These are phyloP conservation scores for Brachylomia viminalis DNA, from an alignment of 2,888 invertebrate genomes.

Conservation along the genomic window DNA sequence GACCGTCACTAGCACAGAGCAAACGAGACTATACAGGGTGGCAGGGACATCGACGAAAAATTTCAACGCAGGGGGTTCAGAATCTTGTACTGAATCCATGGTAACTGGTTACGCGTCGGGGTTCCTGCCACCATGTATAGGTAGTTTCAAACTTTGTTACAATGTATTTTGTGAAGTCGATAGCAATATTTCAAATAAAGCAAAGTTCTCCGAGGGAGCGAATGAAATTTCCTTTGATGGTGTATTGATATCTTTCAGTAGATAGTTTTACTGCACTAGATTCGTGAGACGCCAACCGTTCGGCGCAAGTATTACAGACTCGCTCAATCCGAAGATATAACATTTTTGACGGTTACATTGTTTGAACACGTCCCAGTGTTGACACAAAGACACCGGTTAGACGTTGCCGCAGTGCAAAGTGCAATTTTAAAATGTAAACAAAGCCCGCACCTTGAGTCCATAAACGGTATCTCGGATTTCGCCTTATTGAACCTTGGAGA, in stretches of 20 bases:
- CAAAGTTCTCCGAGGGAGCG: conserved; percentile 32
- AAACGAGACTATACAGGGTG: conserved; percentile 64
- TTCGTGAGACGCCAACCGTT: conserved; percentile 51
- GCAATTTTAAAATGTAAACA: conserved; percentile 90
- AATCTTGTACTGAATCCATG: too few species aligned
- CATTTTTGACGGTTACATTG: conserved; percentile 87
- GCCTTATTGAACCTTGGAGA: conserved; percentile 84
- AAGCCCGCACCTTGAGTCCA: conserved; percentile 86
- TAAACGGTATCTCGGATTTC: conserved; percentile 87
- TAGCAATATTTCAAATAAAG: conserved; percentile 55
- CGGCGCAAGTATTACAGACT: conserved; percentile 69
- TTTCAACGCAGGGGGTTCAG: too few species aligned
- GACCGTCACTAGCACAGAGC: conserved; percentile 67
- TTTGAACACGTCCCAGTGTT: conserved; percentile 85
- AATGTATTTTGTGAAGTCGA: conserved; percentile 58
- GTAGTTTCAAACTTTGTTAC: conserved; percentile 55
- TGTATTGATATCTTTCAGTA: conserved; percentile 56
- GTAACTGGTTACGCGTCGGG: too few species aligned
- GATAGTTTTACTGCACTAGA: conserved; percentile 63
- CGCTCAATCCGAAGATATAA: conserved; percentile 77
- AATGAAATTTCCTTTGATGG: conserved; percentile 55
- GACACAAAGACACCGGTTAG: conserved; percentile 84
- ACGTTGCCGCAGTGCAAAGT: conserved; percentile 87
- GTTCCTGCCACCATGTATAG: too few species aligned
- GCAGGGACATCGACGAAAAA: too few species aligned